These are phyloP conservation scores for Sylvilagus bachmani DNA, from an alignment of 2,113 vertebrate species.

Conservation along the genomic window DNA sequence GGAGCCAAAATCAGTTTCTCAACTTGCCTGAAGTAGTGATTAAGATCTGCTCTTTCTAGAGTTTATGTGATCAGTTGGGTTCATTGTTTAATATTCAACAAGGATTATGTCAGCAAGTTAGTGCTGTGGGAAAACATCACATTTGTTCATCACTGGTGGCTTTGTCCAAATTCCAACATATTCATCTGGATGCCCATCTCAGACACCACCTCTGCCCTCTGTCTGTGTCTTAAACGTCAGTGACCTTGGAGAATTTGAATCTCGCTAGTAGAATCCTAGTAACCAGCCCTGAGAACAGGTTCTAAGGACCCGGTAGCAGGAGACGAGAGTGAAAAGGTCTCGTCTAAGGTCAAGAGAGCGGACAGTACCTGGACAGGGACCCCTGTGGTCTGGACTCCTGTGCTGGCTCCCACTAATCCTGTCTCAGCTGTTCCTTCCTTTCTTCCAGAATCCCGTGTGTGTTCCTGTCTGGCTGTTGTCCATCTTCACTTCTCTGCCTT, in stretches of 20 bases:
- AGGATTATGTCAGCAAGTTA: not conserved
- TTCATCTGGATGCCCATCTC: not conserved
- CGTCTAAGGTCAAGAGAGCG: not conserved
- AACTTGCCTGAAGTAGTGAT: not conserved
- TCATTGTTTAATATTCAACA: slow-evolving; percentile 61
- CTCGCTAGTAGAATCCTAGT: not conserved
- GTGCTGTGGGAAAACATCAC: not conserved
- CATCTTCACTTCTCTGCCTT: not conserved
- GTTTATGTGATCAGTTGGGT: not conserved
- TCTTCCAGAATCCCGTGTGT: not conserved
- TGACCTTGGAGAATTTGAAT: not conserved
- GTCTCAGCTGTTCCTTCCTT: not conserved
- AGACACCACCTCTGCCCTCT: not conserved
- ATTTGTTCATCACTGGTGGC: not conserved
- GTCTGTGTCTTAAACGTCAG: not conserved
- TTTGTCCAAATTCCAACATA: slow-evolving; percentile 17
- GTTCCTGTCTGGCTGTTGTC: not conserved
- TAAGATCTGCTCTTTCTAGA: not conserved
- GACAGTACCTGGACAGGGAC: not conserved
- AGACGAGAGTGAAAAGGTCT: not conserved
- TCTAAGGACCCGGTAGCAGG: not conserved
- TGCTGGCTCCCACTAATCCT: not conserved
- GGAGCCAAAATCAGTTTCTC: not conserved
- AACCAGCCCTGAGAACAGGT: not conserved
- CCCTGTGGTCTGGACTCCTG: not conserved